phyloP scores from a whole-genome alignment of 2,797 vertebrate genomes.

The Bradypodion pumilum region DNA sequence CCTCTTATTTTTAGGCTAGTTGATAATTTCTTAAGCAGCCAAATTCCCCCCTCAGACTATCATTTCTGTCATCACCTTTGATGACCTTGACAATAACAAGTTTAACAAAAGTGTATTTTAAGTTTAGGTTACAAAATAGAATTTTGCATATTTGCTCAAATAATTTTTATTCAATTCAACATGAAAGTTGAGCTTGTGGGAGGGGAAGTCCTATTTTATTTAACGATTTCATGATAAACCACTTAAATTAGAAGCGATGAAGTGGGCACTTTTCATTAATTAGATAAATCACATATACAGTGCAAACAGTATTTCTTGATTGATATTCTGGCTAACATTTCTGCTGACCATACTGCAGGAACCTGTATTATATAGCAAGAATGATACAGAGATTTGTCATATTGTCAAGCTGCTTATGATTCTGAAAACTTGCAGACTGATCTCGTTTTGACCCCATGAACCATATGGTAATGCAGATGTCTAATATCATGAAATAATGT shows the following conservation, averaged over 20 bases:
- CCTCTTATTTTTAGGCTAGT: too few species aligned
- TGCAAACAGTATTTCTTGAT: background rate
- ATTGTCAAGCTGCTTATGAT: background rate
- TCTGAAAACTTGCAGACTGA: background rate
- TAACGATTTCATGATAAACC: background rate
- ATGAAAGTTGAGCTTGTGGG: background rate
- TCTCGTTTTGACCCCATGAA: slow-evolving; percentile 1
- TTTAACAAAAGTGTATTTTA: slow-evolving; percentile 13
- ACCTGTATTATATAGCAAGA: background rate
- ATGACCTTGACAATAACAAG: background rate
- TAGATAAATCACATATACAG: slow-evolving; percentile 3
- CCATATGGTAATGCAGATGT: background rate
- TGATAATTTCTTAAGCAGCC: background rate
- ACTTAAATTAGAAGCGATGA: background rate
- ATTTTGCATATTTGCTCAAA: background rate
- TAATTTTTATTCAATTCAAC: slow-evolving; percentile 26
- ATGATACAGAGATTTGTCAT: rapidly evolving
- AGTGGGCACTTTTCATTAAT: background rate
- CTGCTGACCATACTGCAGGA: background rate
- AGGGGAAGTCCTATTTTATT: background rate
- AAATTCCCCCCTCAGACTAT: background rate
- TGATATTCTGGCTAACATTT: background rate
- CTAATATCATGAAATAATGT: background rate
- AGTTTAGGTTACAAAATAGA: slow-evolving; percentile 14
- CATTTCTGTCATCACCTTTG: background rate